Evolutionary conservation across 2,797 vertebrate genomes (phyloP).

Genomic region (Scleropages formosus): DNA sequence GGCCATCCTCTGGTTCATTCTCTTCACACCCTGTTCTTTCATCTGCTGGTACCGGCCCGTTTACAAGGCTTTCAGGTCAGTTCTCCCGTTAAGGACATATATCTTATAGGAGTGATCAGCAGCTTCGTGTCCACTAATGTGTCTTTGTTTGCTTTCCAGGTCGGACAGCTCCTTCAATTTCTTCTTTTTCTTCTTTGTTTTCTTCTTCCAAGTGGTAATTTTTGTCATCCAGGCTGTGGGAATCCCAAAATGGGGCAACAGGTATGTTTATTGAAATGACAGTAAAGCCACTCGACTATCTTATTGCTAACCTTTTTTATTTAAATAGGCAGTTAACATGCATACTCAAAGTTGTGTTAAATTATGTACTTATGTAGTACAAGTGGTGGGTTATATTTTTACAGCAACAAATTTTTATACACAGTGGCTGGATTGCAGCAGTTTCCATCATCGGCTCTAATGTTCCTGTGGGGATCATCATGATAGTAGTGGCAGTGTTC

Average conservation of each 20-base stretch:
- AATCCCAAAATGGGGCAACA: slow-evolving; percentile 87
- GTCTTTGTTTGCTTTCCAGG: slow-evolving; percentile 61
- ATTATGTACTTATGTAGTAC: not conserved
- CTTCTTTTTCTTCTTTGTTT: slow-evolving; percentile 96
- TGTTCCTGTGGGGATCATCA: slow-evolving; percentile 74
- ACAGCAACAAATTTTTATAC: slow-evolving; percentile 8
- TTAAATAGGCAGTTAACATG: too few species aligned
- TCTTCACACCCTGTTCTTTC: slow-evolving; percentile 93
- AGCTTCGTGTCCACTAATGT: not conserved
- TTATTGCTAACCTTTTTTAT: too few species aligned
- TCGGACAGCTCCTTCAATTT: slow-evolving; percentile 97
- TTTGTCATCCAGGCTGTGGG: slow-evolving; percentile 88
- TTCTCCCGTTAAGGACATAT: not conserved
- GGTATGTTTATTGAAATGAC: slow-evolving; percentile 62
- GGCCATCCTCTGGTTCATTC: slow-evolving; percentile 88
- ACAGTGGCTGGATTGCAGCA: slow-evolving; percentile 87
- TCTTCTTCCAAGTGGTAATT: slow-evolving; percentile 87
- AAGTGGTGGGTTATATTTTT: slow-evolving; percentile 32
- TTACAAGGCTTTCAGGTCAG: slow-evolving; percentile 95
- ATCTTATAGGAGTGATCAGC: not conserved
- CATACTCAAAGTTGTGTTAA: not conserved
- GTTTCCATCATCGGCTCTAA: slow-evolving; percentile 46
- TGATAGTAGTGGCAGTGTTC: slow-evolving; percentile 87
- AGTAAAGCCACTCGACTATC: too few species aligned
- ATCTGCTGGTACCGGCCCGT: slow-evolving; percentile 95